Conservation (phyloP, 2,113 vertebrate species). For the Anolis sagrei region DNA sequence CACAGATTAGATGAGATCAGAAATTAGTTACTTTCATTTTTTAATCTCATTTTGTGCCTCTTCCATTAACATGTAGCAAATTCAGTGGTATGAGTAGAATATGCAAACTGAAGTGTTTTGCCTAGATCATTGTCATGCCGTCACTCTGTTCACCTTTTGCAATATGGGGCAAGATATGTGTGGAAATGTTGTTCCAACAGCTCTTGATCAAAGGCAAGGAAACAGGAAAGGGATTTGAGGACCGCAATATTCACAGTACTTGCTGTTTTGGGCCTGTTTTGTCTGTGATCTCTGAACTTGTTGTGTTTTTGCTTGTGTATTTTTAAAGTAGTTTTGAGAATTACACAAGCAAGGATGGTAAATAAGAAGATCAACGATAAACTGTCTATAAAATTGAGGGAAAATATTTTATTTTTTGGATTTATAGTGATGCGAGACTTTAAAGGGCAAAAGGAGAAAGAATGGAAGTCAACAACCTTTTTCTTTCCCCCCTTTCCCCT, state of each 20-base stretch:
- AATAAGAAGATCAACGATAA: too few relatives aligned
- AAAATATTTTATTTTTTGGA: too few relatives aligned
- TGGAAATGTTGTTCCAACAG: background rate
- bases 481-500: too few relatives aligned
- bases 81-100: background rate
- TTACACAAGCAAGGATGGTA: too few relatives aligned
- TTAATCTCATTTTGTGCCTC: background rate
- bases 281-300: background rate
- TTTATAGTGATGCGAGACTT: too few relatives aligned
- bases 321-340: background rate
- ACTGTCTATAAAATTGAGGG: too few relatives aligned
- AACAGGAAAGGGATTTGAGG: background rate
- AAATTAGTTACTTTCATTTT: background rate
- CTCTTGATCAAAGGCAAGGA: background rate
- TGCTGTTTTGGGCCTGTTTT: background rate
- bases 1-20: too few relatives aligned
- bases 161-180: background rate
- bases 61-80: background rate
- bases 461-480: too few relatives aligned
- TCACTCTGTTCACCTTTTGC: background rate
- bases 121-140: background rate
- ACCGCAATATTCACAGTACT: background rate
- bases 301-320: background rate
- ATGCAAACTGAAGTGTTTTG: too few relatives aligned
- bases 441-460: too few relatives aligned